Evolutionary conservation across 2,113 vertebrate genomes (phyloP), one percentile per base, ranked within the genome.

Genomic region (Coryphaenoides rupestris): DNA sequence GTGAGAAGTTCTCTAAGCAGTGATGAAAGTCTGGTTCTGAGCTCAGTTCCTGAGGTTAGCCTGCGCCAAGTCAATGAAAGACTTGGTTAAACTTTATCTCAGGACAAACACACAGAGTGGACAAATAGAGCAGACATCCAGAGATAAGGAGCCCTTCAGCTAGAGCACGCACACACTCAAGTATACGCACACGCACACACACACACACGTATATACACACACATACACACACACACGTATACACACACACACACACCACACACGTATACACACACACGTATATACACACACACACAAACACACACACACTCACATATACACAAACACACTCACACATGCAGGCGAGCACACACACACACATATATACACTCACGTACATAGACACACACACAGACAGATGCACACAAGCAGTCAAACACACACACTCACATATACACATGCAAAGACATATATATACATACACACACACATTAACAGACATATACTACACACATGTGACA

Each of bases 71-170:
- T 62, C 66, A 24, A 59, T 68, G 82, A 73, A 83, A 85, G 66
- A 63, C 54, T 62, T 53, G 17, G 83, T 87, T 83, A 87, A 84
- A 81, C 28, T 87, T 88, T 81, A 75, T 83, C 85, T 4, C 12
- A 63, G 64, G 54, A 28, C 72, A 87, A 87, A 88, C 19, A 89
- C 56, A 75, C 74, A 33, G 63, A 75, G 75, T 69, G 75, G 81
- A 52, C 66, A 86, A 87, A 87, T 23, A 87, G 63, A 63, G 71
- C 50, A 50, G 17, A 55, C 64, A 65, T 52, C 23, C 65, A 73
- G 61, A 72, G 63, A 72, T 0, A 4, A 50, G 74, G 21, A 23
- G 58, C 16, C 55, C 58, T 24, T 59, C 28, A 50, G 62, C 33
- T 22, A 12, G 19, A 45, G 15, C 45, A 49, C 6, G 77, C 71